Base-by-base conservation (phyloP, 2,888 invertebrate species). In the Limnephilus marmoratus region DNA sequence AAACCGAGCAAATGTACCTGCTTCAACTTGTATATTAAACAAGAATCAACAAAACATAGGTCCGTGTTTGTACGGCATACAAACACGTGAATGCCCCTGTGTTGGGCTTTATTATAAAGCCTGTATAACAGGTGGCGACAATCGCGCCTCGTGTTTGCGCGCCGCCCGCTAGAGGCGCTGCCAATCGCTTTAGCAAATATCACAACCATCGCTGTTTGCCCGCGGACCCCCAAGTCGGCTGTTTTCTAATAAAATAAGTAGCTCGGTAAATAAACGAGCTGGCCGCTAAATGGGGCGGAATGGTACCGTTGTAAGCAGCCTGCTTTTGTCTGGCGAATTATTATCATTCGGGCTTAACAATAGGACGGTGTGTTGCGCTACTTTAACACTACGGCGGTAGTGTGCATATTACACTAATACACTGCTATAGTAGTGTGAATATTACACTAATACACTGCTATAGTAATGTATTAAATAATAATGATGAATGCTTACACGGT, bases 201-300 rank as follows among this genome's bases (percentile, higher is more conserved):
- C 88, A 91, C 92, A 90, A 85, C 91, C 90, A 90, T 24, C 90
- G 81, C 86, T 45, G 83, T 90, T 85, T 37, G 31, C 91, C 80
- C 86, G 91, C 91, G 85, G 87, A 91, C 87, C 86, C 86, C 83
- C 34, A 45, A 81, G 92, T 49, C 49, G 49, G 93, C 92, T 92
- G 92, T 92, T 92, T 93, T 92, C 92, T 93, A 93, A 93, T 93
- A 93, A 93, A 93, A 93, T 93, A 93, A 93, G 93, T 92, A 92
- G 92, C 92, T 45, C 37, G 41, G 93, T 92, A 93, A 93, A 93
- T 92, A 93, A 91, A 87, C 88, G 91, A 91, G 92, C 92, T 81
- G 91, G 24, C 41, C 34, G 90, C 83, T 90, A 90, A 93, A 93
- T 93, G 93, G 93, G 93, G 93, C 90, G 93, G 87, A 88, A 93